A percentile compares a stretch with the other conserved stretches of the same genome.
phyloP scores from a whole-genome alignment of 2,113 vertebrate species.

The Pseudorhombus dupliciocellatus region DNA sequence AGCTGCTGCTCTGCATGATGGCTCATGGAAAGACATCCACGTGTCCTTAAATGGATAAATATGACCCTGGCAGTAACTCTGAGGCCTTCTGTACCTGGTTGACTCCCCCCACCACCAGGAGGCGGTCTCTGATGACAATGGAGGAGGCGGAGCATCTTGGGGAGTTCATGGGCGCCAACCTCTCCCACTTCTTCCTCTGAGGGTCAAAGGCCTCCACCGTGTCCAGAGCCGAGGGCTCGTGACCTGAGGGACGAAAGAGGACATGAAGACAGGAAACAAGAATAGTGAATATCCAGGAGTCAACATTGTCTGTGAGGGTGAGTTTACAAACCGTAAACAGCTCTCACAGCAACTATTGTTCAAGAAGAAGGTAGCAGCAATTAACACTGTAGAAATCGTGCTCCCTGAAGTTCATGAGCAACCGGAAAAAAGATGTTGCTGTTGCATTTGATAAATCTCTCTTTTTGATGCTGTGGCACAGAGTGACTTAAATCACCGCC shows the following conservation, averaged over 20 bases:
- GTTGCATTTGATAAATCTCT: background rate
- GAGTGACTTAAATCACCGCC: background rate
- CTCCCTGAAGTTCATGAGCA: background rate
- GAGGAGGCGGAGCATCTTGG: slow-evolving; percentile 94
- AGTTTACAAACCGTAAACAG: no score
- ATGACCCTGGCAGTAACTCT: background rate
- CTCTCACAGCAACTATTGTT: background rate
- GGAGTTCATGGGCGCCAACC: slow-evolving; percentile 88
- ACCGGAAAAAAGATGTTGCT: background rate
- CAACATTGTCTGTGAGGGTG: no score
- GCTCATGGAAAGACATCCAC: no score
- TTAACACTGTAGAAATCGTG: background rate
- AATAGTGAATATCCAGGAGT: no score
- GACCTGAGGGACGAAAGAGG: slow-evolving; percentile 78
- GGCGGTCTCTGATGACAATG: slow-evolving; percentile 88
- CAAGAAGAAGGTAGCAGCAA: background rate
- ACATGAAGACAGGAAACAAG: background rate
- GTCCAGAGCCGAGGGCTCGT: slow-evolving; percentile 92
- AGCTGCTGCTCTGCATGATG: background rate
- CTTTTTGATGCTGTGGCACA: background rate
- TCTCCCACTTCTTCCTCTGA: slow-evolving; percentile 92
- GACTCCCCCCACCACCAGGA: slow-evolving; percentile 93
- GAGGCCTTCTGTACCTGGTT: slow-evolving; percentile 74
- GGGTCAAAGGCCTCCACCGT: slow-evolving; percentile 92
- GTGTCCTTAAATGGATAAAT: background rate